Conservation (phyloP, 2,797 vertebrate genomes). For the Syndactyla subalaris region DNA sequence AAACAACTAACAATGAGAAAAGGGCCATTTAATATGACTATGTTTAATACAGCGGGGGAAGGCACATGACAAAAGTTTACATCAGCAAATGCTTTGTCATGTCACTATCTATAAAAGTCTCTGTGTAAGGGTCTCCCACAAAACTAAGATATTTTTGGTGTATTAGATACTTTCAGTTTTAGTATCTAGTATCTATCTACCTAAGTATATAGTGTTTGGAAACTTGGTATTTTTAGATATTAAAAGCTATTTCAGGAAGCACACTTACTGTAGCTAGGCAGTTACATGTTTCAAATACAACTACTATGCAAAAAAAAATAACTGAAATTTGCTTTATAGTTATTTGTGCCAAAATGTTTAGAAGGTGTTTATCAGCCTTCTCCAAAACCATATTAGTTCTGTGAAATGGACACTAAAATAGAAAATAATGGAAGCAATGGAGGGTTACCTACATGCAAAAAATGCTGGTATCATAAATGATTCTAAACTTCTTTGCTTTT, state of each 20-base stretch:
- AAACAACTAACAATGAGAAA: background rate
- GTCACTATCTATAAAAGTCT: background rate
- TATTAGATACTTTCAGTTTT: background rate
- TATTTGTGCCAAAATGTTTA: background rate
- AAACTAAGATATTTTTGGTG: background rate
- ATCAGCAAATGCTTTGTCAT: background rate
- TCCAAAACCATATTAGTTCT: background rate
- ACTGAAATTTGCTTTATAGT: background rate
- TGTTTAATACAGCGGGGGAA: background rate
- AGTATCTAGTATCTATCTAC: background rate
- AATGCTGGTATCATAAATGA: background rate
- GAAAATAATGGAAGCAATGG: background rate
- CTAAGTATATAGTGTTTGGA: background rate
- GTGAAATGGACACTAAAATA: background rate
- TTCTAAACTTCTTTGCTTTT: background rate
- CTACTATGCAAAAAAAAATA: background rate
- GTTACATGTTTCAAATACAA: background rate
- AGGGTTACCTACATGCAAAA: background rate
- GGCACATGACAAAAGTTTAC: rapidly evolving
- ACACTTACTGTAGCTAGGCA: background rate
- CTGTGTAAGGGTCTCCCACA: background rate
- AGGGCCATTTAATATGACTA: background rate
- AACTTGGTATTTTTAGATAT: background rate
- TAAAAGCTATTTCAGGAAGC: background rate
- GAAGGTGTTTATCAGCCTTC: background rate